Evolutionary conservation across 2,797 vertebrate genomes (phyloP), one percentile per base, ranked within the genome.

Genomic region (Cygnus olor): DNA sequence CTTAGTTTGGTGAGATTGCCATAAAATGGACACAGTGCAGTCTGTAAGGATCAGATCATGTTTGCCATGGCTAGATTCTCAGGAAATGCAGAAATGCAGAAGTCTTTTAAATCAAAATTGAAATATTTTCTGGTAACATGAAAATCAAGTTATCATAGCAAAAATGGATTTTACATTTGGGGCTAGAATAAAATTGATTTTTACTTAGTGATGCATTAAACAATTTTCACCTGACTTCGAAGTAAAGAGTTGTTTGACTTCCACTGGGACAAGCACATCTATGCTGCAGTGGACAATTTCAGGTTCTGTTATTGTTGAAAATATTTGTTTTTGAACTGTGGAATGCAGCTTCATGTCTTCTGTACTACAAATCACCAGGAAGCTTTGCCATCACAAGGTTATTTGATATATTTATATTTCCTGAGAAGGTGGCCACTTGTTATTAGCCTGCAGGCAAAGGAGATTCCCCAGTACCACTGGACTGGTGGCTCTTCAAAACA

Each of bases 151-250:
- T 90, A 83, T 80, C 4, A 0, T 82, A 65, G 30, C 10, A 65
- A 90, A 90, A 91, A 78, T 64, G 32, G 68, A 68, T 94, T 96
- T 95, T 87, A 68, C 10, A 51, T 93, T 91, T 87, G 44, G 25
- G 70, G 22, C n/a, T 93, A 9, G 38, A 82, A 82, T 68, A 71
- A 94, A 92, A 92, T 69, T 78, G 71, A 80, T 89, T 95, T 94
- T 95, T 94, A 74, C 44, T 68, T 85, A 89, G 49, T 86, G 61
- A 56, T 74, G 24, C 38, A 71, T 87, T 87, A 32, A 78, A 69
- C 10, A 54, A 30, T 94, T 93, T 80, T 90, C 45, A 78, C 24
- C 27, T 82, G 42, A 44, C 57, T 88, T 84, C 32, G 17, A 82
- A 87, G 53, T 53, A 54, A 49, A 51, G 13, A 47, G 30, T 49